Conservation (phyloP, 2,888 invertebrate genomes). For the Chironomus tentans region DNA sequence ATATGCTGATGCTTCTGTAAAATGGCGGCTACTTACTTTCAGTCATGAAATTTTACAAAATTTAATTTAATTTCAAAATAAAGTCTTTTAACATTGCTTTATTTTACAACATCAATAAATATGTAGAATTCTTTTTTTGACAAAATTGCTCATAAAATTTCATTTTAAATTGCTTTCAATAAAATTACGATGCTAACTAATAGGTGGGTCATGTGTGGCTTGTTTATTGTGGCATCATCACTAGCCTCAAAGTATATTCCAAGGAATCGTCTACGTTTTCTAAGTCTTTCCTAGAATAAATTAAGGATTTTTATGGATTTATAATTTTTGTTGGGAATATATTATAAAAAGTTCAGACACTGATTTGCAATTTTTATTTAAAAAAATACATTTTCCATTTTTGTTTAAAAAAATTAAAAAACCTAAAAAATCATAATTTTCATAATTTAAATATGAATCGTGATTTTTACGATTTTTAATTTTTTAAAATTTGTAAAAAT, state of each 20-base stretch:
- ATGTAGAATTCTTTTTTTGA: neutral
- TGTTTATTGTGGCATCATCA: neutral
- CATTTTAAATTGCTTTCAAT: neutral
- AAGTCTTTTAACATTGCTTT: neutral
- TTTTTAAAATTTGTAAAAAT: too few relatives aligned
- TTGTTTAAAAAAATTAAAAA: too few relatives aligned
- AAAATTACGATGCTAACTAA: neutral
- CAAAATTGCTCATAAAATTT: neutral
- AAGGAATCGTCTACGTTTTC: slow-evolving; percentile 4
- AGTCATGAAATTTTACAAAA: neutral
- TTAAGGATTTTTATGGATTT: neutral
- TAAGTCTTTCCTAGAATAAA: neutral
- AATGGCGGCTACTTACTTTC: neutral
- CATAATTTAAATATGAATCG: too few relatives aligned
- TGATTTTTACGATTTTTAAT: too few relatives aligned
- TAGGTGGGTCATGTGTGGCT: neutral
- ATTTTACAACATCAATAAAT: neutral
- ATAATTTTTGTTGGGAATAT: neutral
- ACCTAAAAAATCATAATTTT: too few relatives aligned
- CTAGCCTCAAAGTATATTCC: neutral
- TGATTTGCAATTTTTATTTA: too few relatives aligned
- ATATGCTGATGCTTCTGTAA: slow-evolving; percentile 1
- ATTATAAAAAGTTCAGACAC: too few relatives aligned
- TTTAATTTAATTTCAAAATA: neutral
- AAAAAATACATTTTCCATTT: too few relatives aligned